A percentile compares a stretch with the other conserved stretches of the same genome.
phyloP scores from a whole-genome alignment of 2,113 vertebrate species.

The Cepphus grylle region DNA sequence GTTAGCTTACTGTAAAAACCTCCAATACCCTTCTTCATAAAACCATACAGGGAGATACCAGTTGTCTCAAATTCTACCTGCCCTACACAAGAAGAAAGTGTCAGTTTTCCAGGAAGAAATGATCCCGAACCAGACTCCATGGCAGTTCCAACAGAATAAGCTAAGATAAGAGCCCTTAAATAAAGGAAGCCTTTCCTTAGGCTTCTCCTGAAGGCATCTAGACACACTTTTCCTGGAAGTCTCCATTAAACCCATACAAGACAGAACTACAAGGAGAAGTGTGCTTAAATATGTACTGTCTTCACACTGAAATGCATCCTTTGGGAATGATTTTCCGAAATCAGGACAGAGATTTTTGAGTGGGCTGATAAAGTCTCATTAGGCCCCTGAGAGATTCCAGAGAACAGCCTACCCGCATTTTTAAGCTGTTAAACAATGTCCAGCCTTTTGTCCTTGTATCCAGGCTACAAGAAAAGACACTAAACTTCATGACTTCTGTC shows the following conservation, averaged over 20 bases:
- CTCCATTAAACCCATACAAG: not conserved
- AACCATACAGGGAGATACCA: not conserved
- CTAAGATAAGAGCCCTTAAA: not conserved
- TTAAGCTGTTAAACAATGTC: not conserved
- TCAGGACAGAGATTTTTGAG: not conserved
- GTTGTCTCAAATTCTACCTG: not conserved
- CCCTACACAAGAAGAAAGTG: not conserved
- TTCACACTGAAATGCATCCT: not conserved
- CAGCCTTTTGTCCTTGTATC: not conserved
- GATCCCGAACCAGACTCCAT: not conserved
- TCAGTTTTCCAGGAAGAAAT: not conserved
- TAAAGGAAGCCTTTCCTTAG: not conserved
- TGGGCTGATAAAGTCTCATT: not conserved
- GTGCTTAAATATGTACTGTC: not conserved
- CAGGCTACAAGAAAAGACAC: not conserved
- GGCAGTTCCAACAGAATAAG: not conserved
- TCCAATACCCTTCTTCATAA: not conserved
- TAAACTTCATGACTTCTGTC: not conserved
- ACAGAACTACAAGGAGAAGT: not conserved
- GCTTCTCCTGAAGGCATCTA: not conserved
- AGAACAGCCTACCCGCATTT: not conserved
- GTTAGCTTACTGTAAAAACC: not conserved
- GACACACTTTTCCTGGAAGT: not conserved
- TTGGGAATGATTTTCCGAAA: not conserved
- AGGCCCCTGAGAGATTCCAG: not conserved